Conservation (phyloP, 2,113 vertebrate genomes). For the Pedionomus torquatus region DNA sequence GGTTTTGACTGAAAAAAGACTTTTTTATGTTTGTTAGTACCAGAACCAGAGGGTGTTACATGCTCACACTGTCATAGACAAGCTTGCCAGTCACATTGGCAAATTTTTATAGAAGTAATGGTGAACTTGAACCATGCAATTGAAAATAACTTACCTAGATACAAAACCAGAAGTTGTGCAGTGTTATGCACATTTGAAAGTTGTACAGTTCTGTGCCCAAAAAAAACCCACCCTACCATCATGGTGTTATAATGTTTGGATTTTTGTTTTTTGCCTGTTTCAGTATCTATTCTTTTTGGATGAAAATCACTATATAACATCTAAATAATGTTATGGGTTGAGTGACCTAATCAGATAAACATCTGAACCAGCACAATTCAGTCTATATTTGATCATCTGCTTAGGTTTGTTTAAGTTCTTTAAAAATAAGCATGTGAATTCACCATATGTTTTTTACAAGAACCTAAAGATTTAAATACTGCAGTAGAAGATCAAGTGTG, state of each 20-base stretch:
- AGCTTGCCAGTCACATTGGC: background rate
- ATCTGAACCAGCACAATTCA: background rate
- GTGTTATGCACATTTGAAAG: background rate
- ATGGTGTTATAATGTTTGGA: background rate
- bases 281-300: background rate
- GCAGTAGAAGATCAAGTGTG: background rate
- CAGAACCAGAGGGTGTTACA: background rate
- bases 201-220: background rate
- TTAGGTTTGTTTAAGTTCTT: background rate
- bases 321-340: background rate
- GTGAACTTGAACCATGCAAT: background rate
- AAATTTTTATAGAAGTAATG: background rate
- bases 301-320: background rate
- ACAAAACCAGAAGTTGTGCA: background rate
- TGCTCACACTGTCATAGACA: background rate
- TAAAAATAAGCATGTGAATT: background rate
- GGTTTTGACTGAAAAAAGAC: background rate
- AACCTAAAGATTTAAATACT: background rate
- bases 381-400: background rate
- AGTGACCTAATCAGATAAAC: background rate
- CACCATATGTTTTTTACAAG: background rate
- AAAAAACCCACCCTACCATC: background rate
- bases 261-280: background rate
- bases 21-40: background rate
- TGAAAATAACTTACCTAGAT: background rate